Evolutionary conservation across 2,888 invertebrate species (phyloP).

Genomic region (Sminthurides aquaticus): DNA sequence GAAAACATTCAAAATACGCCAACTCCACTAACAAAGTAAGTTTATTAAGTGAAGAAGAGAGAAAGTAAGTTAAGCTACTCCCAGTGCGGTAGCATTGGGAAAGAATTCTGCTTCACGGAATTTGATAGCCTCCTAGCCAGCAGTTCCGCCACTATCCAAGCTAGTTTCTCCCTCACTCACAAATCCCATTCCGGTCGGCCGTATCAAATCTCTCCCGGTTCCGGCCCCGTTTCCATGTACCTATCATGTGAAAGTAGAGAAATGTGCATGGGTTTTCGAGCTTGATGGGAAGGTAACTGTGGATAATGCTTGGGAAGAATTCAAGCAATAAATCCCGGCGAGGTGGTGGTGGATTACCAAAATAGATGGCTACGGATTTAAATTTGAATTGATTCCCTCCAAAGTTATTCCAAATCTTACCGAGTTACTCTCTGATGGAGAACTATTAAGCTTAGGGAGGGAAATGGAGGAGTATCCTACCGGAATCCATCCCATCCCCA

Average conservation of each 20-base stretch:
- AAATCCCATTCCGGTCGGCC: too few relatives aligned
- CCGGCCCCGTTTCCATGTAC: too few relatives aligned
- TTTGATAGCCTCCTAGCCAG: too few relatives aligned
- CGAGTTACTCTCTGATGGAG: neutral
- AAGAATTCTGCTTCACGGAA: too few relatives aligned
- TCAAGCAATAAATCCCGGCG: constrained; percentile 2
- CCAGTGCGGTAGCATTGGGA: too few relatives aligned
- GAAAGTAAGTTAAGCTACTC: too few relatives aligned
- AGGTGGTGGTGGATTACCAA: constrained; percentile 6
- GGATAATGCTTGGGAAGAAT: constrained; percentile 1
- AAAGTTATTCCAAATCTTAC: constrained; percentile 1
- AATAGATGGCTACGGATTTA: constrained; percentile 8
- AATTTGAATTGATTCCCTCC: constrained; percentile 3
- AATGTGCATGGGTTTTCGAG: too few relatives aligned
- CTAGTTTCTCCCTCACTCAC: too few relatives aligned
- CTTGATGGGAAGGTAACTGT: neutral
- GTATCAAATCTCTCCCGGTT: too few relatives aligned
- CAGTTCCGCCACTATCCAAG: too few relatives aligned
- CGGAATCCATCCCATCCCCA: neutral
- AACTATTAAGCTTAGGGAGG: neutral
- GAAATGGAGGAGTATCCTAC: neutral
- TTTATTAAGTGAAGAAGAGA: too few relatives aligned
- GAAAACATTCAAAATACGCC: neutral
- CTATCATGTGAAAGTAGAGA: too few relatives aligned
- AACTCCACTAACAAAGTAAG: neutral